Base-by-base conservation (phyloP, 2,797 vertebrate genomes). In the Austrolebias charrua region DNA sequence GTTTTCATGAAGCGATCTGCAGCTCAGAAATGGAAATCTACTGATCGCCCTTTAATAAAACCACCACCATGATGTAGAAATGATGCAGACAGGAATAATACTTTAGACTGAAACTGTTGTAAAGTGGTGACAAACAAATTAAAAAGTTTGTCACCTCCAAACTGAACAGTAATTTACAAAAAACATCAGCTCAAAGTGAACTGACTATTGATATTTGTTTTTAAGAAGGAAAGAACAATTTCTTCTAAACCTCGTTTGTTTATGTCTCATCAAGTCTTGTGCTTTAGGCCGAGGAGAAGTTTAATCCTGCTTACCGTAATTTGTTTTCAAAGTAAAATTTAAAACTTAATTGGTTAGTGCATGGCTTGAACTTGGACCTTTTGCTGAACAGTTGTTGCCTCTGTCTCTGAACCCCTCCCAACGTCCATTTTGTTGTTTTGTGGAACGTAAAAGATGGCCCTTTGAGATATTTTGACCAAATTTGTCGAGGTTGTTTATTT, bases 11-110 rank as follows among this genome's bases (percentile, higher is more conserved):
- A 53, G 66, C 12, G 6, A 56, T 42, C 11, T 60, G 6, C 11
- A 28, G 18, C 15, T 55, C 28, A 33, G 28, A 31, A 18, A 46
- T 55, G 56, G 42, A 71, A 71, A 69, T 71, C 19, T 57, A 55
- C 35, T 14, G 29, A 50, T 33, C 6, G 8, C 19, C 18, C 11
- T 51, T 63, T 38, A 46, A 35, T 29, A 16, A 57, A 62, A 52
- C 18, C 13, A 24, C 1, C 3, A 15, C 4, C 9, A 38, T 8
- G 35, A 38, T 38, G 2, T 38, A 10, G 10, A 24, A 38, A 63
- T 24, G n/a, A 4, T 31, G 8, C 8, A 15, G 10, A 9, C 18
- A 42, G 10, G 6, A 28, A 9, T 1, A 42, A 52, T 13, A 28
- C 42, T 12, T 46, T 42, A 7, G 2, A 56, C 38, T 18, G 1